Evolutionary conservation across 1,140 invertebrate species (phyloP).

Genomic region (Dryas iulia): DNA sequence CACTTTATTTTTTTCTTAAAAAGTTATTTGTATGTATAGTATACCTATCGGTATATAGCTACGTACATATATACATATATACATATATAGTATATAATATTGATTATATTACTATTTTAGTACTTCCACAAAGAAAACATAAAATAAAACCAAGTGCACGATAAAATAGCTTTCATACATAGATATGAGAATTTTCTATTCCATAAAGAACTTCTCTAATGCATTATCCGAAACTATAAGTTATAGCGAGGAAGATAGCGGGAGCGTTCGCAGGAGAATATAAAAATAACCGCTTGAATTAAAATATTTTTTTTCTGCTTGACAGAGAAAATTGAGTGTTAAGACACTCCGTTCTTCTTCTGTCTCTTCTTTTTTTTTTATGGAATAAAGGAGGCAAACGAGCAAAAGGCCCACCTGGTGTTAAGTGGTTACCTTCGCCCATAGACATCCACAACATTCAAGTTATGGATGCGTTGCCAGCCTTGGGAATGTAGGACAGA

Average conservation of each 20-base stretch:
- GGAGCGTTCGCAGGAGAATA: slow-evolving; percentile 32
- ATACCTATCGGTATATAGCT: background rate
- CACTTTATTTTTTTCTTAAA: too few species aligned
- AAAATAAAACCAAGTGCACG: slow-evolving; percentile 19
- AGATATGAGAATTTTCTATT: slow-evolving; percentile 68
- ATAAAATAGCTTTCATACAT: slow-evolving; percentile 56
- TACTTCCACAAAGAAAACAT: slow-evolving; percentile 4
- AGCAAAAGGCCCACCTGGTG: too few species aligned
- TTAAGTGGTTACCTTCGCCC: too few species aligned
- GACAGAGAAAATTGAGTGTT: background rate
- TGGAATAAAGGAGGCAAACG: too few species aligned
- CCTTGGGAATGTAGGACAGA: too few species aligned
- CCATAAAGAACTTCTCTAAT: slow-evolving; percentile 77
- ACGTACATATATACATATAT: background rate
- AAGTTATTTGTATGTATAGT: too few species aligned
- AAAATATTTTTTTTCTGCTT: background rate
- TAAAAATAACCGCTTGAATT: background rate
- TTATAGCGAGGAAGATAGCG: slow-evolving; percentile 67
- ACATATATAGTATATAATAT: background rate
- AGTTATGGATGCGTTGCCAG: too few species aligned
- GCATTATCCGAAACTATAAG: slow-evolving; percentile 79
- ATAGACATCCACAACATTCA: too few species aligned
- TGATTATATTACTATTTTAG: background rate
- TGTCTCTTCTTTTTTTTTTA: too few species aligned
- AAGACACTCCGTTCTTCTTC: too few species aligned